phyloP scores from a whole-genome alignment of 2,888 invertebrate genomes.

The Thumatha senex region DNA sequence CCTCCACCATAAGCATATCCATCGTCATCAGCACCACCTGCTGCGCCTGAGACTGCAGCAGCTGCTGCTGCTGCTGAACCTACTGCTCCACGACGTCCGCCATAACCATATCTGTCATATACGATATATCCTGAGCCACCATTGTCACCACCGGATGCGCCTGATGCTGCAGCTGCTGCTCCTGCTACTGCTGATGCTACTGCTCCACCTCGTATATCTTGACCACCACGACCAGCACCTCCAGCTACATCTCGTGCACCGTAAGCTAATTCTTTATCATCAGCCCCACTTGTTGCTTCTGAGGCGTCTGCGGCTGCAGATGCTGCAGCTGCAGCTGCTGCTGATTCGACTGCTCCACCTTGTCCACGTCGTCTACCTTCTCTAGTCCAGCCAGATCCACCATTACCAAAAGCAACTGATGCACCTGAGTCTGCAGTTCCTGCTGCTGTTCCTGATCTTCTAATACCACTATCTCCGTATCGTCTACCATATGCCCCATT shows the following conservation, averaged over 20 bases:
- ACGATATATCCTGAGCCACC: neutral
- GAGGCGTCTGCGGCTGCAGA: neutral
- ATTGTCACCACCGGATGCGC: neutral
- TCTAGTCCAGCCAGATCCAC: neutral
- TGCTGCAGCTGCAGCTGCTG: slow-evolving; percentile 9
- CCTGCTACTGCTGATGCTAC: neutral
- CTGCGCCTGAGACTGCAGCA: neutral
- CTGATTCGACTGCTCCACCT: neutral
- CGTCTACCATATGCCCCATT: neutral
- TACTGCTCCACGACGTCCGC: neutral
- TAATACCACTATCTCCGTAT: neutral
- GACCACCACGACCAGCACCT: too few species aligned
- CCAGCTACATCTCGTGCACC: too few species aligned
- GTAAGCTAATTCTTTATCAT: neutral
- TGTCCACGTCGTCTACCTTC: neutral
- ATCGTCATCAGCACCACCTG: too few species aligned
- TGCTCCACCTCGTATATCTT: neutral
- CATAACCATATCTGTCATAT: neutral
- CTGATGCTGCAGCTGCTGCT: slow-evolving; percentile 1
- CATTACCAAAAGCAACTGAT: neutral
- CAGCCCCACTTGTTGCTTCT: neutral
- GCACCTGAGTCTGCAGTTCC: slow-evolving; percentile 1
- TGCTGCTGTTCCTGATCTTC: slow-evolving; percentile 9
- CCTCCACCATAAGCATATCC: too few species aligned
- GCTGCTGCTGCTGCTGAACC: neutral